Evolutionary conservation across 2,113 vertebrate genomes (phyloP).

Genomic region (Micronisus gabar): DNA sequence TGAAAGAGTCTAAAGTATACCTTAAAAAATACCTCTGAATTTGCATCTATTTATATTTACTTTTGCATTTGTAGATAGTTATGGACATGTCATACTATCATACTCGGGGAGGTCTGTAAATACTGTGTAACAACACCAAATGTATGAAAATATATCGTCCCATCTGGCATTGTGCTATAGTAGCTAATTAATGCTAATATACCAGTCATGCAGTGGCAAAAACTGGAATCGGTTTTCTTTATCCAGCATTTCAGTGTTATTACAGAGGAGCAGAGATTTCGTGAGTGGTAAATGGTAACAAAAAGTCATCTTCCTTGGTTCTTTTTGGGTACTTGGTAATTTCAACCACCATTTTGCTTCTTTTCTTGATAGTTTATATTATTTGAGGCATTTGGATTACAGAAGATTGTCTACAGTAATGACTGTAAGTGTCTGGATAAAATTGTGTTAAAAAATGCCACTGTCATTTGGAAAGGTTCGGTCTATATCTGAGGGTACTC

Average conservation of each 20-base stretch:
- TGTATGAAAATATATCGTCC: neutral
- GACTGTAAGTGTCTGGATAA: neutral
- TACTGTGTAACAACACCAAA: neutral
- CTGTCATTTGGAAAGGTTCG: neutral
- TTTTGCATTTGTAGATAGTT: neutral
- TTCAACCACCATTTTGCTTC: neutral
- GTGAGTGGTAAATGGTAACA: neutral
- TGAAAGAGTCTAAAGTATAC: slow-evolving; percentile 3
- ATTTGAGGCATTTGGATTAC: neutral
- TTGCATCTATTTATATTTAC: slow-evolving; percentile 12
- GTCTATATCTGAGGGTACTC: neutral
- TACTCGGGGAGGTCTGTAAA: neutral
- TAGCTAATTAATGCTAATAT: neutral
- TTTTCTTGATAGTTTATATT: neutral
- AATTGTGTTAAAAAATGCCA: neutral
- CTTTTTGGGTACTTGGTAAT: neutral
- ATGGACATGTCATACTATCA: neutral
- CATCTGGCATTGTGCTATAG: neutral
- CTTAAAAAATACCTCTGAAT: slow-evolving; percentile 15
- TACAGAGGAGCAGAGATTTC: neutral
- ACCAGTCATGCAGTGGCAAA: neutral
- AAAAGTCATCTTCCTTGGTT: neutral
- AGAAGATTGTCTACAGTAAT: neutral
- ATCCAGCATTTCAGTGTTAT: neutral
- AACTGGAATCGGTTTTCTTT: neutral